Conservation (phyloP, 2,888 invertebrate genomes). For the Cephonodes hylas region DNA sequence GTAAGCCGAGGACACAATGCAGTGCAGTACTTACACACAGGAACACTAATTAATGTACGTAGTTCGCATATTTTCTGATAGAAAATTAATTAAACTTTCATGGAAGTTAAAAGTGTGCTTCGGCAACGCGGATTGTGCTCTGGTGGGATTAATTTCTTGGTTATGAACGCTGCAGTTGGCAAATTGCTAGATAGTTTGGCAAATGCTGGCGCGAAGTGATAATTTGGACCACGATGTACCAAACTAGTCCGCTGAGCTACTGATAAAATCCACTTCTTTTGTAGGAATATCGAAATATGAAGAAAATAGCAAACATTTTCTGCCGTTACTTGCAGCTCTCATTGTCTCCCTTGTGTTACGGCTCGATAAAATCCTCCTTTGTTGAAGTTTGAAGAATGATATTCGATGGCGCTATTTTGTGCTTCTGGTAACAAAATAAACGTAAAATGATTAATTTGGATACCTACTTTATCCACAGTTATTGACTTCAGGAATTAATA, state of each 20-base stretch:
- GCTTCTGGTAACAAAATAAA: background rate
- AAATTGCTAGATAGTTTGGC: slow-evolving; percentile 13
- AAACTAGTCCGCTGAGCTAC: background rate
- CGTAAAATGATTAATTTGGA: background rate
- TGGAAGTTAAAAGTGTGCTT: slow-evolving; percentile 23
- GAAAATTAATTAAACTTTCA: slow-evolving; percentile 21
- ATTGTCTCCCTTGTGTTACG: background rate
- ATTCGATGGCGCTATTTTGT: background rate
- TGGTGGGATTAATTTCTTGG: slow-evolving; percentile 22
- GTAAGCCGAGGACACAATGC: background rate
- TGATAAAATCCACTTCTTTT: background rate
- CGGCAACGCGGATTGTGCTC: slow-evolving; percentile 22
- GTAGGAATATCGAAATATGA: background rate
- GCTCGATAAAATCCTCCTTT: background rate
- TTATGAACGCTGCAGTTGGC: slow-evolving; percentile 14
- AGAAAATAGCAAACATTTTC: background rate
- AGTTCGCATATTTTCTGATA: slow-evolving; percentile 29
- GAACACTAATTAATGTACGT: slow-evolving; percentile 23
- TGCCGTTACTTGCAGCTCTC: background rate
- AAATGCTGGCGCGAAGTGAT: background rate
- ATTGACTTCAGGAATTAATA: background rate
- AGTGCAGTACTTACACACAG: background rate
- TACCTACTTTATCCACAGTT: background rate
- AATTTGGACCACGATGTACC: background rate
- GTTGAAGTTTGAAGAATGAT: background rate